Evolutionary conservation across 2,888 invertebrate species (phyloP), one percentile per base, ranked within the genome.

Genomic region (Synanthedon myopaeformis): DNA sequence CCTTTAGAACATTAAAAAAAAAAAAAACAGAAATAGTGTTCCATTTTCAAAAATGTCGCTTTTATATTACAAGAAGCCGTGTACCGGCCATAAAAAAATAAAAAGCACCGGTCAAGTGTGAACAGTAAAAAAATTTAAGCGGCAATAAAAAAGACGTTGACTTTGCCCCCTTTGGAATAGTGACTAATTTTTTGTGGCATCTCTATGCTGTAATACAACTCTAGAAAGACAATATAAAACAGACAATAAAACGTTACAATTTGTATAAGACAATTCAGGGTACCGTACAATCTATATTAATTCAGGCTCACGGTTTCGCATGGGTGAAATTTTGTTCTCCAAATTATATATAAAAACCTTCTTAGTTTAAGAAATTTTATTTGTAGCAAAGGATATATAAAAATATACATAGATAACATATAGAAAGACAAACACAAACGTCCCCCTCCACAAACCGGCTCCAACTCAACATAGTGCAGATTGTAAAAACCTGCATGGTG

Each of bases 41-140:
- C 45, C 45, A 45, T 45, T 45, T 45, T 45, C 14, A 45, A 45
- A 45, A 45, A 45, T 45, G 12, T 45, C n/a, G 14, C 35, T 35
- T 35, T 54, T 56, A 58, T 52, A 60, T 50, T 50, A 53, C 56
- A 57, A 57, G 55, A 58, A 60, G 54, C 59, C 55, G 56, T 57
- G 59, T 58, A 53, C 51, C 55, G 49, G 45, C 8, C 45, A 58
- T 56, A 59, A 61, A 65, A 65, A 65, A 64, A 65, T 62, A 58
- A 45, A 45, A 61, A 62, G 61, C 14, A 63, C 62, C 60, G 64
- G 64, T 64, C 59, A 63, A 66, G 65, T 66, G 66, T 64, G 65
- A 66, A 64, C 64, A 59, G 45, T 45, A 45, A 45, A 13, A 45
- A 45, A 45, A 45, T 45, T 28, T 35, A 35, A 62, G 64, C 63